Evolutionary conservation across 2,113 vertebrate species (phyloP), one percentile per base, ranked within the genome.

Genomic region (Willisornis vidua): DNA sequence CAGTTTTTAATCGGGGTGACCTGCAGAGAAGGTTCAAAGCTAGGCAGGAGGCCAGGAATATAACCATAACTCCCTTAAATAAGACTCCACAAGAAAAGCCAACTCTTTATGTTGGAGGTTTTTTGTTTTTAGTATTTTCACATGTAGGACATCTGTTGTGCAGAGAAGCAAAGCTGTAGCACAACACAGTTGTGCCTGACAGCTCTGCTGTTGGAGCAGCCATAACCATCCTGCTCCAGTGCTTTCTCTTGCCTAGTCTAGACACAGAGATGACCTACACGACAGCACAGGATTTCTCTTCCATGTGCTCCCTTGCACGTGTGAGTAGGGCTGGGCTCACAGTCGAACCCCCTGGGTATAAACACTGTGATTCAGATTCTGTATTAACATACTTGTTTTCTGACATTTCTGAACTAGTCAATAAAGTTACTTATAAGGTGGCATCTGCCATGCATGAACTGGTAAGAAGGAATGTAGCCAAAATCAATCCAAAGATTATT

Each of bases 221-320:
- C 70, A 41, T 5, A 74, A 29, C 29, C 41, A 17, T 6, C n/a
- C 72, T 6, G 2, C 13, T 41, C 33, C 66, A 41, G 52, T 0
- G 13, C 74, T 33, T 58, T 24, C 66, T 26, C 74, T 45, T 12
- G 45, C 37, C 5, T 3, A 24, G 58, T 15, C 37, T 49, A 52
- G 43, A 0, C 54, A 46, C 17, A 6, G 15, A 16, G 54, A 25
- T 0, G 10, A 78, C 37, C 14, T 10, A 20, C 48, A 12, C 0
- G 1, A 19, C 31, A 82, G 55, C 45, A 54, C 11, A 19, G 74
- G 31, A 48, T 4, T 37, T 43, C 71, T 55, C 54, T 31, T 41
- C 58, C 33, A 25, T 3, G 1, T 6, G 33, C 45, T 91, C 33
- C 51, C 19, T 15, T 12, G 13, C 10, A 13, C 6, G 52, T 1